Evolutionary conservation across 1,140 invertebrate species (phyloP), one percentile per base, ranked within the genome.

Genomic region (Zaprionus kolodkinae): DNA sequence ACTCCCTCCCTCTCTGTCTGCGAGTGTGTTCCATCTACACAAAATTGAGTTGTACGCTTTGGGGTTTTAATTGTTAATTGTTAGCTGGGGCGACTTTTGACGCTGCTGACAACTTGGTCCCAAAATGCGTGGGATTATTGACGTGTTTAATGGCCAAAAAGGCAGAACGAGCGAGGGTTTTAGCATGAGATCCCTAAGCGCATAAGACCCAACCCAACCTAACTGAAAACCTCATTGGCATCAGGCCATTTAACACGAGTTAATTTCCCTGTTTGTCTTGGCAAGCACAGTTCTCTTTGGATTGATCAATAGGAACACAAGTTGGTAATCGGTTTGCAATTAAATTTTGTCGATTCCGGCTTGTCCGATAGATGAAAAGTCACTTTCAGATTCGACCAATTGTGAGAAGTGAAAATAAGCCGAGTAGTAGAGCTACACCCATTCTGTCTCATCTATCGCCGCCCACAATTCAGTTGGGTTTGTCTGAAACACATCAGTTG

Each of bases 31-130:
- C 33, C n/a, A 78, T 68, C 63, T 79, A 54, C 27, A 59, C 80
- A 75, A 85, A 88, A 88, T 88, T 88, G 84, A 88, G 84, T 88
- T 88, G 84, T 85, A 78, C 84, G 78, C 80, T 88, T 85, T 88
- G 85, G 84, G 84, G 85, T 85, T 89, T 88, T 85, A 89, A 88
- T 88, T 88, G 84, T 89, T 88, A 88, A 88, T 88, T 88, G 84
- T 88, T 88, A 63, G 83, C 84, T 73, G 72, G 72, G 68, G 83
- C 79, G 63, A 69, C 76, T 62, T 81, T 79, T 79, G 76, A 79
- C 43, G 48, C 38, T 84, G 81, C 72, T 85, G 81, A 83, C 77
- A 83, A 70, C 66, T 60, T 69, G n/a, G 40, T 56, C 36, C 40
- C 60, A 40, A 35, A 59, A 52, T 54, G 67, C 54, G 57, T 56